Percentiles rank a stretch among this genome's conserved stretches.
Evolutionary conservation across 2,888 invertebrate species (phyloP).

Genomic region (Cacoxenus indagator): DNA sequence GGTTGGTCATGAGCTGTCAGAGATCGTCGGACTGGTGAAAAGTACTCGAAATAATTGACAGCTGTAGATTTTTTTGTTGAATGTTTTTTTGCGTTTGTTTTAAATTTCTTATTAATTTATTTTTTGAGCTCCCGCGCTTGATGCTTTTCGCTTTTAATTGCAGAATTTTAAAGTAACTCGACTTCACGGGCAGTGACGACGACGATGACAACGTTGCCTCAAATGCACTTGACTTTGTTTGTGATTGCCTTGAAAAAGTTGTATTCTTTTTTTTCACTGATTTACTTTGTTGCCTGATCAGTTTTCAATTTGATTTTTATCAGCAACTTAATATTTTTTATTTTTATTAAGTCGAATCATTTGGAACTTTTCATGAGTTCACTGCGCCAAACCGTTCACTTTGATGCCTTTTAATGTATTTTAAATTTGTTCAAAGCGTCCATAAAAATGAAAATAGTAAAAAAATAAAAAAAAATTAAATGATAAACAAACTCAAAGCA

Average conservation of each 20-base stretch:
- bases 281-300: too few species aligned
- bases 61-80: conserved; percentile 61
- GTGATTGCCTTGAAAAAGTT: too few species aligned
- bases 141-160: conserved; percentile 51
- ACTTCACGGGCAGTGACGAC: neutral
- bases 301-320: too few species aligned
- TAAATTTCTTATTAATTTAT: conserved; percentile 28
- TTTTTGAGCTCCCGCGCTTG: neutral
- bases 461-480: neutral
- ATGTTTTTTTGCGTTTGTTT: conserved; percentile 5
- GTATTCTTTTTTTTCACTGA: too few species aligned
- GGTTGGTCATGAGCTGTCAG: conserved; percentile 39
- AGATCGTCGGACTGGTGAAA: conserved; percentile 60
- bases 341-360: too few species aligned
- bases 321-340: too few species aligned
- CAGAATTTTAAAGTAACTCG: conserved; percentile 40
- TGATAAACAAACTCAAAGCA: neutral
- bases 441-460: neutral
- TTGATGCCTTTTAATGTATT: conserved; percentile 7
- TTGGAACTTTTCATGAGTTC: too few species aligned
- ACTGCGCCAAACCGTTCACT: neutral
- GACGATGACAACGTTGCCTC: too few species aligned
- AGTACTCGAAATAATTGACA: conserved; percentile 65
- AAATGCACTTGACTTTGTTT: too few species aligned
- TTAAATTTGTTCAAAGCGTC: conserved; percentile 9